Evolutionary conservation across 2,888 invertebrate genomes (phyloP).

Genomic region (Agrochola lota): DNA sequence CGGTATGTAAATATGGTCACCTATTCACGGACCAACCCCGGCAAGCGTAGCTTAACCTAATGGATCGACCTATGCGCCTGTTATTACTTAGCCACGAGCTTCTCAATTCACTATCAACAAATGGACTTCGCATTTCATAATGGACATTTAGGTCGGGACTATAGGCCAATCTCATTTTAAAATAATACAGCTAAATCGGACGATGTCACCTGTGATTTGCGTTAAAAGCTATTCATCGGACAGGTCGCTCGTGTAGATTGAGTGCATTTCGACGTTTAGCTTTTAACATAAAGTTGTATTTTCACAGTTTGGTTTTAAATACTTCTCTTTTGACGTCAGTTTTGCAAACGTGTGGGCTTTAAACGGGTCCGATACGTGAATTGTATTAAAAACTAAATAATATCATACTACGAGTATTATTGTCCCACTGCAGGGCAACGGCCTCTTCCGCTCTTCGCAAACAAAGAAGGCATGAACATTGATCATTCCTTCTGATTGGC

Average conservation of each 20-base stretch:
- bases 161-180: conserved; percentile 45
- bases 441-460: too few species aligned
- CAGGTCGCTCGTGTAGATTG: conserved; percentile 68
- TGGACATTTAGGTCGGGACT: conserved; percentile 16
- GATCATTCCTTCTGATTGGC: not conserved
- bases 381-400: not conserved
- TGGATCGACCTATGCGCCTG: too few species aligned
- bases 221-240: conserved; percentile 76
- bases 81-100: too few species aligned
- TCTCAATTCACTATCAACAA: conserved; percentile 1
- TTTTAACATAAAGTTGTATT: conserved; percentile 71
- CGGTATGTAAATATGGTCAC: too few species aligned
- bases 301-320: conserved; percentile 15
- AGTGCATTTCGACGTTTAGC: conserved; percentile 81
- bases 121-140: conserved; percentile 20
- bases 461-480: not conserved
- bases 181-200: conserved; percentile 60
- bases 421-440: too few species aligned
- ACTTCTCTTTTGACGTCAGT: not conserved
- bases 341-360: conserved; percentile 3
- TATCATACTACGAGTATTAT: not conserved
- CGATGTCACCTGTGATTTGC: conserved; percentile 74
- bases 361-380: too few species aligned
- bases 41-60: too few species aligned
- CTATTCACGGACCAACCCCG: too few species aligned